Conservation (phyloP, 2,113 vertebrate species). For the Oreocharis arfaki region DNA sequence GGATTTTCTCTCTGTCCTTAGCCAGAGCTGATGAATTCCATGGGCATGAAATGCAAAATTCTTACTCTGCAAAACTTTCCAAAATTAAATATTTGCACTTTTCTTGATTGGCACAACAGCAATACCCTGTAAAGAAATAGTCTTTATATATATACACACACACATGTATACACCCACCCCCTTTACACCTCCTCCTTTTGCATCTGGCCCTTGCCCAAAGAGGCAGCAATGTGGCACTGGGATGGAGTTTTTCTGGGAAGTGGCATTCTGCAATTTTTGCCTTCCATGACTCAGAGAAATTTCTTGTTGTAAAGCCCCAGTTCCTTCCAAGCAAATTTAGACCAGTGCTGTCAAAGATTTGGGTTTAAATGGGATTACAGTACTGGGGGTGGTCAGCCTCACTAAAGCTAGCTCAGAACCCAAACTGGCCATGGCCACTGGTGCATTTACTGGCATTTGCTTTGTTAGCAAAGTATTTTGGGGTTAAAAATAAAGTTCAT, state of each 20-base stretch:
- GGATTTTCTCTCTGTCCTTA: not conserved
- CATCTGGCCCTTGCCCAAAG: not conserved
- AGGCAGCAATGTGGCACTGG: not conserved
- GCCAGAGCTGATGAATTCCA: not conserved
- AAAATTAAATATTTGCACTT: not conserved
- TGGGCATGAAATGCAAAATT: not conserved
- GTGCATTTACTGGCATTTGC: not conserved
- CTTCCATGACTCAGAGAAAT: not conserved
- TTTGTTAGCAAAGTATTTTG: not conserved
- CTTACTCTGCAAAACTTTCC: not conserved
- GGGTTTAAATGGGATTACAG: not conserved
- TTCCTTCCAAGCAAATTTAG: not conserved
- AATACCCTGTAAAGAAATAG: not conserved
- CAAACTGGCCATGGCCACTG: not conserved
- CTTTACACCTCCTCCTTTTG: not conserved
- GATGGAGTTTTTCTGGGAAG: not conserved
- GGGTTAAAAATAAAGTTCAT: not conserved
- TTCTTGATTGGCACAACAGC: not conserved
- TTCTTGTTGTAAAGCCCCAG: not conserved
- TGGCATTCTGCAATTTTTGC: not conserved
- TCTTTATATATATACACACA: not conserved
- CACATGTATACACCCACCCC: not conserved
- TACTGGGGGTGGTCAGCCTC: not conserved
- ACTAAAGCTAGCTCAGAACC: not conserved
- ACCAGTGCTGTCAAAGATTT: not conserved